These are phyloP conservation scores for Chunga burmeisteri DNA, from an alignment of 2,113 vertebrate species.

Conservation along the genomic window DNA sequence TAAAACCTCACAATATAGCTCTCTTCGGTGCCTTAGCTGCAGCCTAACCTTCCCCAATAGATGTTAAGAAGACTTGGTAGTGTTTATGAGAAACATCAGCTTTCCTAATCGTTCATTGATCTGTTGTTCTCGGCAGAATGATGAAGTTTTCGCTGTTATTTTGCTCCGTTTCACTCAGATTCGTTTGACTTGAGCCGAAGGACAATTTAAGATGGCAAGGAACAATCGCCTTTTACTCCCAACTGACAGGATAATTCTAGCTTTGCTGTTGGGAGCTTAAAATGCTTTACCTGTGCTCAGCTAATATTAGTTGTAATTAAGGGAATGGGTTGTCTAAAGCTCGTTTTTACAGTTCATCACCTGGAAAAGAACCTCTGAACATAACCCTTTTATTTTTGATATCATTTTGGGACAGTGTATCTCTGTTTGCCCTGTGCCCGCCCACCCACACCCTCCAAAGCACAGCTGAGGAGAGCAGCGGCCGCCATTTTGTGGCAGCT, in stretches of 20 bases:
- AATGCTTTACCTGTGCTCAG: not conserved
- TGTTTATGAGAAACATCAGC: slow-evolving; percentile 36
- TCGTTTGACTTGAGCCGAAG: not conserved
- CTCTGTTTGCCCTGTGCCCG: fast-evolving
- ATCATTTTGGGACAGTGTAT: not conserved
- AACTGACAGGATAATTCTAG: slow-evolving; percentile 13
- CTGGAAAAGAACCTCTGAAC: not conserved
- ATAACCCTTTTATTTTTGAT: not conserved
- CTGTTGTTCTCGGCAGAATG: slow-evolving; percentile 33
- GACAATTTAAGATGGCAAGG: not conserved
- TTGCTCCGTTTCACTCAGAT: not conserved
- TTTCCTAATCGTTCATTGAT: slow-evolving; percentile 50
- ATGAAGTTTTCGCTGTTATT: not conserved
- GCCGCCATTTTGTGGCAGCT: not conserved
- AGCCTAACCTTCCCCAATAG: not conserved
- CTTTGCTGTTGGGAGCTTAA: not conserved
- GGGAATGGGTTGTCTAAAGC: not conserved
- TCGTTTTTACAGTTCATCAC: not conserved
- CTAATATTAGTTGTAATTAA: not conserved
- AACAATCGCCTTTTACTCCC: not conserved
- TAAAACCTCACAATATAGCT: not conserved
- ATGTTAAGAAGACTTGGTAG: not conserved
- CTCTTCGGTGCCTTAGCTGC: not conserved
- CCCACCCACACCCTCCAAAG: fast-evolving
- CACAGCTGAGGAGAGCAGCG: fast-evolving